These are phyloP conservation scores for Lepisosteus oculatus DNA, from an alignment of 2,113 vertebrate genomes.

Conservation along the genomic window DNA sequence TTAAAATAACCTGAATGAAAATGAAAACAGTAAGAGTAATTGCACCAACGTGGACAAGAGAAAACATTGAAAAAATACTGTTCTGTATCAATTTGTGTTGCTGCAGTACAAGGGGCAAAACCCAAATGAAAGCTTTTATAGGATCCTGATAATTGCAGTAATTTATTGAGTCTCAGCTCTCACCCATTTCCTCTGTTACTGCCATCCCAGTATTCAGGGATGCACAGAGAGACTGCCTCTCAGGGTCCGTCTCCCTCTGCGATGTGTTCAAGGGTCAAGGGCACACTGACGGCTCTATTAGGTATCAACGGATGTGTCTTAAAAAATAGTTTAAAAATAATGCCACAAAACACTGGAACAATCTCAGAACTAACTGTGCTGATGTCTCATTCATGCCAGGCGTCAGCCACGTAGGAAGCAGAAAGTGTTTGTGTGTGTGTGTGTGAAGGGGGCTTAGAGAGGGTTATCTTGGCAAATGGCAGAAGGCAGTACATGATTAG, in stretches of 20 bases:
- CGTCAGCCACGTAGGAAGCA: background rate
- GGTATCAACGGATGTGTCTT: conserved; percentile 53
- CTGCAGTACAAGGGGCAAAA: no score
- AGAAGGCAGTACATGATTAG: no score
- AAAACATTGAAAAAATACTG: no score
- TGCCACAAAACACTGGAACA: conserved; percentile 14
- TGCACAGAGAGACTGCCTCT: conserved; percentile 7
- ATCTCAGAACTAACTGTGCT: conserved; percentile 11
- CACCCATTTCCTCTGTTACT: conserved; percentile 11
- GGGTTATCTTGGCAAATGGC: no score
- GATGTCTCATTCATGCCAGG: background rate
- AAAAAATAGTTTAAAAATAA: conserved; percentile 7
- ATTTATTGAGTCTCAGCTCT: conserved; percentile 9
- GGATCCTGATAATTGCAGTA: background rate
- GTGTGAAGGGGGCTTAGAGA: no score
- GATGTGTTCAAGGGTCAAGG: conserved; percentile 43
- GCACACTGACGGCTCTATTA: conserved; percentile 58
- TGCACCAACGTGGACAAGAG: no score
- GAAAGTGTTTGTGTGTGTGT: background rate
- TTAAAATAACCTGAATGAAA: no score
- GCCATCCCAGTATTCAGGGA: background rate
- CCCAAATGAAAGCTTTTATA: background rate
- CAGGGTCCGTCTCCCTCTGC: conserved; percentile 36
- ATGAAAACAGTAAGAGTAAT: no score
- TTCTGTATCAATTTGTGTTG: no score